Base-by-base conservation (phyloP, 2,888 invertebrate genomes). In the Aleiodes leptofemur region DNA sequence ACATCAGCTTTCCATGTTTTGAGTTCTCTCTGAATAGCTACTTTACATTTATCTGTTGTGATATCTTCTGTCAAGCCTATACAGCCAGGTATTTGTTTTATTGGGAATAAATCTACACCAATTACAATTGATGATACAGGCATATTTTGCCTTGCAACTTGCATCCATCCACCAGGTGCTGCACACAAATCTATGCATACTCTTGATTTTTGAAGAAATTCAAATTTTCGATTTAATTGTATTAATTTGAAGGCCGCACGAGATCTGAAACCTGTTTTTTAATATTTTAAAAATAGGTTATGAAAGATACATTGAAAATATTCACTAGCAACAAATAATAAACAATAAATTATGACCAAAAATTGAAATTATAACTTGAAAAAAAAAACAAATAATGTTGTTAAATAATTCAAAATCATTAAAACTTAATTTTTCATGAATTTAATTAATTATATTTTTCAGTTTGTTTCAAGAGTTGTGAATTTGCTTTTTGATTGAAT, bases 161-260 rank as follows among this genome's bases (percentile, higher is more conserved):
- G 99, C 95, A 99, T 96, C 99, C 99, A 99, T 83, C 98, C 98
- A 86, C 99, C 99, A 0, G 99, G 99, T 0, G 99, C 99, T 13
- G 99, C 99, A 91, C 99, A 99, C 78, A 99, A 91, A 92, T 99
- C 99, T 85, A 99, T 94, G 82, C 98, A 96, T 92, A 99, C 98
- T 91, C 97, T 93, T 0, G 98, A 96, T 86, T 95, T 96, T 92
- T 99, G 97, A 6, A 99, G 91, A 90, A 99, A 99, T 72, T 97
- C 97, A 91, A 97, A 99, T 89, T 98, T 98, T 79, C 98, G 93
- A 90, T 99, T 99, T 70, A 99, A 90, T 88, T 99, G 99, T 79
- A 99, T 97, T 82, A 99, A 93, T 88, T 99, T 99, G 91, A 99
- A 99, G n/a, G 99, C 98, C 84, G 99, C 98, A 91, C 99, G 94